Conservation (phyloP, 2,888 invertebrate species). For the Neoaliturus tenellus region DNA sequence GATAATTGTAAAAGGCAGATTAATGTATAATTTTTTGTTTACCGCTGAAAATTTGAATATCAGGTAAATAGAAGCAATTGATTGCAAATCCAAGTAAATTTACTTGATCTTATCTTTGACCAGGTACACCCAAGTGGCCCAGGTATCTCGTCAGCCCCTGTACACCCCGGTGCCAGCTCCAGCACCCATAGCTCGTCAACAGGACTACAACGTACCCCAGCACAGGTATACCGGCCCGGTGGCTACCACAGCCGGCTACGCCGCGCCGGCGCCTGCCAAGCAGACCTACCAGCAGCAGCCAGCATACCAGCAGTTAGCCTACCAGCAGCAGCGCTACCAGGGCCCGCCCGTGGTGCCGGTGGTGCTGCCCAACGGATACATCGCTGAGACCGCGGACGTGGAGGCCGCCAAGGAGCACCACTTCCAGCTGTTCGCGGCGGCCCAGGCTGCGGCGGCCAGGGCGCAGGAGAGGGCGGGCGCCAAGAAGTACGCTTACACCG, state of each 20-base stretch:
- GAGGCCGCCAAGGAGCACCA: conserved; percentile 45
- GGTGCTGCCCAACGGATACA: conserved; percentile 42
- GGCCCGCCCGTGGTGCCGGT: conserved; percentile 37
- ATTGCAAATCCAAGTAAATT: too few relatives aligned
- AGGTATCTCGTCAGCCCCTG: not conserved
- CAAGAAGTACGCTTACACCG: conserved; percentile 22
- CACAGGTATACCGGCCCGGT: conserved; percentile 21
- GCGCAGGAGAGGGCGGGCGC: conserved; percentile 35
- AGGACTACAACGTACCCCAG: conserved; percentile 40
- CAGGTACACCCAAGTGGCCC: not conserved
- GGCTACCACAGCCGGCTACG: not conserved
- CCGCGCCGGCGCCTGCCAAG: not conserved
- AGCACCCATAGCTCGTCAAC: conserved; percentile 53
- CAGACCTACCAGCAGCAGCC: not conserved
- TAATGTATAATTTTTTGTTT: too few relatives aligned
- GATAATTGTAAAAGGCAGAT: too few relatives aligned
- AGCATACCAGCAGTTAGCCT: not conserved
- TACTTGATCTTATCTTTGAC: too few relatives aligned
- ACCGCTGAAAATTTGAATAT: too few relatives aligned
- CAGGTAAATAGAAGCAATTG: too few relatives aligned
- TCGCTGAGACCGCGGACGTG: conserved; percentile 45
- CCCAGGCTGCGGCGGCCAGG: conserved; percentile 26
- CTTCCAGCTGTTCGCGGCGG: conserved; percentile 33
- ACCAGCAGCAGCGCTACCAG: conserved; percentile 13
- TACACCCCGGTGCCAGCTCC: conserved; percentile 1